Evolutionary conservation across 2,797 vertebrate species (phyloP).

Genomic region (Xiphophorus birchmanni): DNA sequence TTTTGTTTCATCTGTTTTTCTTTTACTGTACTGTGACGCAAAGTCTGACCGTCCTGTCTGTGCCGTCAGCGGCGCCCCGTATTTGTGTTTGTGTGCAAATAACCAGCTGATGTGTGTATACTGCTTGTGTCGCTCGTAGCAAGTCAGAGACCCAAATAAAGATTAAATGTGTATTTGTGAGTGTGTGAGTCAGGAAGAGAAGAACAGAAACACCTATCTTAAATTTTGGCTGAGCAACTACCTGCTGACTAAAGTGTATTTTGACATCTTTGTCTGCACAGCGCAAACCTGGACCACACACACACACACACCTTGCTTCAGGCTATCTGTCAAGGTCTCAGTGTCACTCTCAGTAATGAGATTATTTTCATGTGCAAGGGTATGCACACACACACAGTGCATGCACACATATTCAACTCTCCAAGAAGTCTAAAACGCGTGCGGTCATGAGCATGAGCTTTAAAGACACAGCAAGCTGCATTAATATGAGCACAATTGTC

Average conservation of each 20-base stretch:
- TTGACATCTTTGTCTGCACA: slow-evolving; percentile 54
- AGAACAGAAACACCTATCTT: slow-evolving; percentile 33
- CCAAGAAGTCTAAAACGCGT: slow-evolving; percentile 18
- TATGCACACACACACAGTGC: slow-evolving; percentile 9
- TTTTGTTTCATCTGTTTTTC: slow-evolving; percentile 53
- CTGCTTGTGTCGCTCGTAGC: slow-evolving; percentile 34
- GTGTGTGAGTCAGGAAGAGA: slow-evolving; percentile 11
- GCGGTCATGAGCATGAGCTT: not conserved
- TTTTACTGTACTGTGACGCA: slow-evolving; percentile 49
- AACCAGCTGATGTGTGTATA: slow-evolving; percentile 35
- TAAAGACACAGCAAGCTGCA: not conserved
- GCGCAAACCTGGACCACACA: slow-evolving; percentile 20
- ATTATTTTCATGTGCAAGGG: slow-evolving; percentile 32
- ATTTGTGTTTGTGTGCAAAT: slow-evolving; percentile 55
- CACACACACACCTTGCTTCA: slow-evolving; percentile 41
- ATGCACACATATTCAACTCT: slow-evolving; percentile 10
- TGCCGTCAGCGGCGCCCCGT: slow-evolving; percentile 18
- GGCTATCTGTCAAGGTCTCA: slow-evolving; percentile 57
- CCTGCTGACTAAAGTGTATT: slow-evolving; percentile 59
- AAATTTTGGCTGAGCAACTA: slow-evolving; percentile 44
- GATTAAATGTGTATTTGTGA: slow-evolving; percentile 35
- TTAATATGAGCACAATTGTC: slow-evolving; percentile 7
- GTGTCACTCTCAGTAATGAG: slow-evolving; percentile 59
- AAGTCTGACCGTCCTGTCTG: slow-evolving; percentile 38
- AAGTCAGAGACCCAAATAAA: slow-evolving; percentile 50